Conservation (phyloP, 2,888 invertebrate species). For the Cosmopolites sordidus region DNA sequence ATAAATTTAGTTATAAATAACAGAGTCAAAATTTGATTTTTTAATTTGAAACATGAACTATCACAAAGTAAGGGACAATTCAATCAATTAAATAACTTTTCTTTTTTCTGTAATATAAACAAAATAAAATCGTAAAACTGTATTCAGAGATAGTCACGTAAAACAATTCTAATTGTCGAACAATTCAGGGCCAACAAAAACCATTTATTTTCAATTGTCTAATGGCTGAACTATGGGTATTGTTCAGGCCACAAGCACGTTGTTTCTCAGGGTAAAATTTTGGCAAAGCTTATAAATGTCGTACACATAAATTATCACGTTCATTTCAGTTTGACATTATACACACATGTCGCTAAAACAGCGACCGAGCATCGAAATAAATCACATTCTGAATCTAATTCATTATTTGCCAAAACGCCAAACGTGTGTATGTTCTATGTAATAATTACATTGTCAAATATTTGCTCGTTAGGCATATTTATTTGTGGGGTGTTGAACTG, state of each 20-base stretch:
- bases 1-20: too few relatives aligned
- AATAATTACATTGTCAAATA: slow-evolving; percentile 16
- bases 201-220: slow-evolving; percentile 1
- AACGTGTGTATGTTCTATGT: slow-evolving; percentile 8
- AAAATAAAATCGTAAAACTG: too few relatives aligned
- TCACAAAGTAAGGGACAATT: too few relatives aligned
- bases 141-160: too few relatives aligned
- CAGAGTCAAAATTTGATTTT: too few relatives aligned
- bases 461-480: slow-evolving; percentile 12
- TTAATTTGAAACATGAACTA: too few relatives aligned
- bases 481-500: not conserved
- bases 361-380: slow-evolving; percentile 12
- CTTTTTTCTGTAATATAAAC: too few relatives aligned
- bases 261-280: slow-evolving; percentile 5
- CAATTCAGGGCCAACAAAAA: not conserved
- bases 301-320: slow-evolving; percentile 7
- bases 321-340: slow-evolving; percentile 12
- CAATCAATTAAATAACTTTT: too few relatives aligned
- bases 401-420: slow-evolving; percentile 13
- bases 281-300: slow-evolving; percentile 11
- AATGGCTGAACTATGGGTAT: not conserved
- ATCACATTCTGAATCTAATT: slow-evolving; percentile 15
- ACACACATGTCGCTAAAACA: slow-evolving; percentile 11
- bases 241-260: not conserved
- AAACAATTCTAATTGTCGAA: not conserved